phyloP scores from a whole-genome alignment of 1,140 invertebrate species.

The Temnothorax curvispinosus region DNA sequence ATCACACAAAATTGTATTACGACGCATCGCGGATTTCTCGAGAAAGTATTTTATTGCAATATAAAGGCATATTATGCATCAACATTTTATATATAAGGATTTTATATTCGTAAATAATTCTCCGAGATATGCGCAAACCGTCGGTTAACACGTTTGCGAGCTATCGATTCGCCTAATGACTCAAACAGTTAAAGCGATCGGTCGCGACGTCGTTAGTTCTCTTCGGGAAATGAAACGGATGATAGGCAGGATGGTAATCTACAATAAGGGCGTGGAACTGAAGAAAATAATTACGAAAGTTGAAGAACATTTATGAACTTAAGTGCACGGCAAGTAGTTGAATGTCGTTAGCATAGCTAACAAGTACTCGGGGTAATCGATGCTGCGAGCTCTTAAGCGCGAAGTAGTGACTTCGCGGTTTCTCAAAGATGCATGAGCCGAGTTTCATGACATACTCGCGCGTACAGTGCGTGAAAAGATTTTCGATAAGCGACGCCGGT shows the following conservation, averaged over 20 bases:
- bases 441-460: slow-evolving; percentile 52
- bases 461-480: slow-evolving; percentile 56
- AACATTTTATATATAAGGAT: not conserved
- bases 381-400: slow-evolving; percentile 40
- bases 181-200: not conserved
- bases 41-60: not conserved
- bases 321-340: not conserved
- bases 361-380: slow-evolving; percentile 23
- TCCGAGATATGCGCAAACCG: not conserved
- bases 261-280: not conserved
- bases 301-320: slow-evolving; percentile 22
- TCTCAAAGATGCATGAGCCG: slow-evolving; percentile 56
- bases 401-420: slow-evolving; percentile 38
- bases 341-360: slow-evolving; percentile 43
- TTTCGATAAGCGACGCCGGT: slow-evolving; percentile 27
- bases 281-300: slow-evolving; percentile 20
- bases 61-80: not conserved
- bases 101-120: not conserved
- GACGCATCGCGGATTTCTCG: slow-evolving; percentile 34
- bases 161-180: not conserved
- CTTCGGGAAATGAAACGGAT: not conserved
- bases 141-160: not conserved
- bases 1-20: slow-evolving; percentile 30
- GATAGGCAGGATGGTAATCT: not conserved
- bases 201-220: not conserved